Evolutionary conservation across 2,113 vertebrate genomes (phyloP).

Genomic region (Protomyctophum bolini): DNA sequence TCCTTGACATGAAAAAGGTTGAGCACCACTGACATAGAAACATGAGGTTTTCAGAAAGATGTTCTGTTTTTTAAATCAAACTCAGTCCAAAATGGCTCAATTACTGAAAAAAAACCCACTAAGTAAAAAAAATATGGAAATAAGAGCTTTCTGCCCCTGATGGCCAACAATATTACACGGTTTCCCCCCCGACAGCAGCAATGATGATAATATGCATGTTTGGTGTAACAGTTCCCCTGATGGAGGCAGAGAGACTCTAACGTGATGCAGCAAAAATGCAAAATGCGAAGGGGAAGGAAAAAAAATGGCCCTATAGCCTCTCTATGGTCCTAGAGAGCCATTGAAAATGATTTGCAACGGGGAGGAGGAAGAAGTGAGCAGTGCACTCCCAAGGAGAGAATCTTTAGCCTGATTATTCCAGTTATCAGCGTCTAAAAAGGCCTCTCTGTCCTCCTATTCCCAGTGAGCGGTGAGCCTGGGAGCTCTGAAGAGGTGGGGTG

Average conservation of each 20-base stretch:
- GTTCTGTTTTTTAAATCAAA: too few relatives aligned
- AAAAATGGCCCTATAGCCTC: too few relatives aligned
- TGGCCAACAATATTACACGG: too few relatives aligned
- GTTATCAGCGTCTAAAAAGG: constrained; percentile 51
- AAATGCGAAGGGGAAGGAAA: background rate
- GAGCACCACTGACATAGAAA: too few relatives aligned
- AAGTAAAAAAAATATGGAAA: too few relatives aligned
- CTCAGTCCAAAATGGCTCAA: too few relatives aligned
- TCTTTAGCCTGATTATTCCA: constrained; percentile 49
- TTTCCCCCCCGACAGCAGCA: too few relatives aligned
- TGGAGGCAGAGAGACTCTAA: background rate
- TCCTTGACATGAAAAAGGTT: too few relatives aligned
- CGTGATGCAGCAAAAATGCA: constrained; percentile 3
- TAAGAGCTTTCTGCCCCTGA: too few relatives aligned
- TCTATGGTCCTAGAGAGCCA: background rate
- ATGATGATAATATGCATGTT: constrained; percentile 2
- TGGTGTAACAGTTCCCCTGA: constrained; percentile 3
- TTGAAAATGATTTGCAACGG: constrained; percentile 5
- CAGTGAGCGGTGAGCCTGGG: constrained; percentile 28
- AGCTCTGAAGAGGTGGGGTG: constrained; percentile 29
- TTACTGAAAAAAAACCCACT: too few relatives aligned
- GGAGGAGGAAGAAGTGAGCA: constrained; percentile 3
- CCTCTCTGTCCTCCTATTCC: constrained; percentile 35
- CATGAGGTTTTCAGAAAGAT: too few relatives aligned
- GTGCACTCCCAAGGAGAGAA: constrained; percentile 30